These are phyloP conservation scores for Microcaecilia unicolor DNA, from an alignment of 2,797 vertebrate species.

Conservation along the genomic window DNA sequence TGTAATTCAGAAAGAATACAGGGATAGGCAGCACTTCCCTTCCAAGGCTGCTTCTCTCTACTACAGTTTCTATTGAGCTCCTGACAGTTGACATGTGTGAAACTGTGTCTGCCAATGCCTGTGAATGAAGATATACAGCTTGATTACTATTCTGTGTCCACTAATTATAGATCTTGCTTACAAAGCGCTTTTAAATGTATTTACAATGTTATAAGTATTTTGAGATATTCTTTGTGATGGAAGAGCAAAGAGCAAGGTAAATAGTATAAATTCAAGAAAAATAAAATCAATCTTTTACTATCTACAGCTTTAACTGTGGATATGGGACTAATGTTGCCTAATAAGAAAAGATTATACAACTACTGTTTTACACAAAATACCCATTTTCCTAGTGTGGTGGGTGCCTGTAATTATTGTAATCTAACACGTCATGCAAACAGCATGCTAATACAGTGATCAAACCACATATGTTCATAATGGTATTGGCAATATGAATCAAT, in stretches of 20 bases:
- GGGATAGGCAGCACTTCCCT: too few relatives aligned
- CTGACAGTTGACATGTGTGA: too few relatives aligned
- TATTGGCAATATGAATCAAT: slow-evolving; percentile 80
- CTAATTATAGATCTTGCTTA: too few relatives aligned
- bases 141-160: too few relatives aligned
- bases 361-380: not conserved
- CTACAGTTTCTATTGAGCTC: too few relatives aligned
- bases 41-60: too few relatives aligned
- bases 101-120: too few relatives aligned
- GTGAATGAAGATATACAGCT: too few relatives aligned
- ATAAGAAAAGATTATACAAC: not conserved
- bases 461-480: slow-evolving; percentile 62
- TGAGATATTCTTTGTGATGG: too few relatives aligned
- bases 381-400: slow-evolving; percentile 1
- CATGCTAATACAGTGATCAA: slow-evolving; percentile 55
- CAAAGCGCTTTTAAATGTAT: not conserved
- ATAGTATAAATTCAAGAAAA: not conserved
- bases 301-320: not conserved
- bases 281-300: not conserved
- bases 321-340: not conserved
- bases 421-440: slow-evolving; percentile 31
- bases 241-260: too few relatives aligned
- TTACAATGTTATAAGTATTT: too few relatives aligned
- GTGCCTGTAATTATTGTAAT: slow-evolving; percentile 31
- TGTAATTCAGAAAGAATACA: too few relatives aligned